Evolutionary conservation across 2,888 invertebrate species (phyloP), one percentile per base, ranked within the genome.

Genomic region (Microctonus hyperodae): DNA sequence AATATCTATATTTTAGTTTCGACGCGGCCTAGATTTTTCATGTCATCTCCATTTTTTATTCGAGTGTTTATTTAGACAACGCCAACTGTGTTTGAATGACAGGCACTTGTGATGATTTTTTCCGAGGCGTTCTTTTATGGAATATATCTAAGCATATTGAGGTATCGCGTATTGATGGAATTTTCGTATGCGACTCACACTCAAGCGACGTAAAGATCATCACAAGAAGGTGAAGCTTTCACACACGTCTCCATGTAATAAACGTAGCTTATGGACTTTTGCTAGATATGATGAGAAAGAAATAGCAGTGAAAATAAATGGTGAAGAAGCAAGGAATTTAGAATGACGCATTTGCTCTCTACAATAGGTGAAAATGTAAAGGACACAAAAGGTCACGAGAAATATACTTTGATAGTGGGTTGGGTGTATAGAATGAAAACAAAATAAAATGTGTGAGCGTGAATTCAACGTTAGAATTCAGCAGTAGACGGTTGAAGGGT

Each of bases 331-430:
- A 25, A 22, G 11, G 20, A 33, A 16, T 61, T 22, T 31, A 13
- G 11, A 37, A 48, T 50, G 28, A 33, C 50, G 48, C 11, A 51
- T 33, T 61, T 33, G 31, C 13, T 28, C 22, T 57, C 44, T n/a
- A 44, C 31, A 64, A 64, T 57, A 35, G 22, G 25, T 11, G 35
- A 56, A 56, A 56, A 56, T 50, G 25, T 51, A n/a, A 25, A 51
- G 23, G 51, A 22, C 13, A 10, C 51, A 23, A 51, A 51, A 51
- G 25, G 51, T 51, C 23, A 25, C 25, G 6, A n/a, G 13, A 16
- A 44, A 16, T 7, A 13, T 22, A 23, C 31, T 58, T 33, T 50
- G 23, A 23, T 28, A 23, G 23, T 31, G 28, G 55, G 31, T 28
- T 33, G 33, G 33, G 35, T 48, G 31, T 20, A 28, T 31, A 28